Evolutionary conservation across 2,113 vertebrate genomes (phyloP).

Genomic region (Zosterops borbonicus): DNA sequence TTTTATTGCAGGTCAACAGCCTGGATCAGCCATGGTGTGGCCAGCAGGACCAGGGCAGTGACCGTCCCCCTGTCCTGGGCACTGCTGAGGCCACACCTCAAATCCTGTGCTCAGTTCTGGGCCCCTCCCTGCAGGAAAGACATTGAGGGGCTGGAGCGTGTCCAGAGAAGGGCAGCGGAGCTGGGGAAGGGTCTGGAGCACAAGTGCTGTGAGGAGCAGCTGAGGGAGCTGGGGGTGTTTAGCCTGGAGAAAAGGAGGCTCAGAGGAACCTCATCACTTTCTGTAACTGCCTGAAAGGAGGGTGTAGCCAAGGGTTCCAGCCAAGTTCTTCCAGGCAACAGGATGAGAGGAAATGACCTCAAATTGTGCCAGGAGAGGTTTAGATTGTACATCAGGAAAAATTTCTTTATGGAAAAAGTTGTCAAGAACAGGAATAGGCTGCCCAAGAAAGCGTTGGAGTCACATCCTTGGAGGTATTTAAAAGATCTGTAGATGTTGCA

Average conservation of each 20-base stretch:
- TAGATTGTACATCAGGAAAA: not conserved
- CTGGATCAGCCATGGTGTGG: not conserved
- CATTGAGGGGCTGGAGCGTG: not conserved
- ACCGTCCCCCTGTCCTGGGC: rapidly evolving
- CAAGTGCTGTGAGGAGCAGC: not conserved
- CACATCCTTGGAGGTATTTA: not conserved
- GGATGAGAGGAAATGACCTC: not conserved
- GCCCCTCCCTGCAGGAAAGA: not conserved
- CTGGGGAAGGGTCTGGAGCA: not conserved
- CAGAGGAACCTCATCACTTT: rapidly evolving
- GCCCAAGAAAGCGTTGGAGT: not conserved
- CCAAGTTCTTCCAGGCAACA: not conserved
- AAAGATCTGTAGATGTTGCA: not conserved
- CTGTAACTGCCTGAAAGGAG: rapidly evolving
- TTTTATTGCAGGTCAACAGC: not conserved
- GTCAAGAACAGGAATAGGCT: not conserved
- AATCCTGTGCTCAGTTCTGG: not conserved
- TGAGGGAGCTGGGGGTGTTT: not conserved
- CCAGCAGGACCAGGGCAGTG: not conserved
- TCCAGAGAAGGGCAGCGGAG: not conserved
- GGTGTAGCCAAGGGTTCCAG: rapidly evolving
- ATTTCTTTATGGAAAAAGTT: not conserved
- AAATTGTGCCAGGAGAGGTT: not conserved
- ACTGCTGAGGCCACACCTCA: not conserved
- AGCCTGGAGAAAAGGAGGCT: not conserved